Percentiles rank a stretch among this genome's conserved stretches.
Evolutionary conservation across 2,113 vertebrate genomes (phyloP).

Genomic region (Brachirus orientalis): DNA sequence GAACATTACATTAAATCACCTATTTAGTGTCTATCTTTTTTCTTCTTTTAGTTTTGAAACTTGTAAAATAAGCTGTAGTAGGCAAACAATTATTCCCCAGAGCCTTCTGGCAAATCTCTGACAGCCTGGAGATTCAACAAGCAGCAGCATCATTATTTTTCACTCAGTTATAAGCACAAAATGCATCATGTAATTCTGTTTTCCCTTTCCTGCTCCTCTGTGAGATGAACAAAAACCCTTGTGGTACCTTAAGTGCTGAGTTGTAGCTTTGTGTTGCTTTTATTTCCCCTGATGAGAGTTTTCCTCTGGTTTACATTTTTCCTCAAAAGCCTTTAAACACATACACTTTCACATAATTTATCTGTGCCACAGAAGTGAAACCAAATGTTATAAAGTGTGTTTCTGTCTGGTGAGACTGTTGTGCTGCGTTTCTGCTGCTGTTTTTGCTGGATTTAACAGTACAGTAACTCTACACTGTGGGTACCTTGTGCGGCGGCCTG

Average conservation of each 20-base stretch:
- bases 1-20: background rate
- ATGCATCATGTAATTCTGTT: slow-evolving; percentile 22
- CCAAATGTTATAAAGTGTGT: slow-evolving; percentile 14
- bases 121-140: background rate
- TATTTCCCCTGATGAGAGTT: slow-evolving; percentile 34
- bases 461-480: slow-evolving; percentile 49
- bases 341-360: slow-evolving; percentile 29
- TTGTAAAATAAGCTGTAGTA: too few relatives aligned
- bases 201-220: background rate
- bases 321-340: slow-evolving; percentile 35
- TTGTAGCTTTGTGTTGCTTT: slow-evolving; percentile 22
- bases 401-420: background rate
- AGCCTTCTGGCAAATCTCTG: background rate
- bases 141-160: background rate
- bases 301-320: slow-evolving; percentile 32
- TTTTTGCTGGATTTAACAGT: slow-evolving; percentile 38
- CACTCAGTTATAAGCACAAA: slow-evolving; percentile 6
- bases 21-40: background rate
- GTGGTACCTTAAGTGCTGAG: slow-evolving; percentile 23
- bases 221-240: slow-evolving; percentile 31
- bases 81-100: background rate
- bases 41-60: background rate
- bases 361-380: slow-evolving; percentile 18
- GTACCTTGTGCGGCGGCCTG: slow-evolving; percentile 48
- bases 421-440: background rate